phyloP scores from a whole-genome alignment of 2,888 invertebrate genomes.

The Crossocerus cetratus region DNA sequence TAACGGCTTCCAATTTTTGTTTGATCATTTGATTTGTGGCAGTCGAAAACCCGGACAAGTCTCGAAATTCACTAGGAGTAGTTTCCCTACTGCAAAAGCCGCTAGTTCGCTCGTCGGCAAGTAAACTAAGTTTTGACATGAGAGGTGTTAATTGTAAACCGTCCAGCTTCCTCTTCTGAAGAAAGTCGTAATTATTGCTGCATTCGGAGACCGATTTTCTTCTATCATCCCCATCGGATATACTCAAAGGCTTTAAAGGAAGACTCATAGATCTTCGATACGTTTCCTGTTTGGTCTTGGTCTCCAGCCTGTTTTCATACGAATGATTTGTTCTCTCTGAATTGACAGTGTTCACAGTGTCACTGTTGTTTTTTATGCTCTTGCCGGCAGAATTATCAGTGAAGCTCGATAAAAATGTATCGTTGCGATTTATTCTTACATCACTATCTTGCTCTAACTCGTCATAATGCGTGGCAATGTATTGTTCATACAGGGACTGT shows the following conservation, averaged over 20 bases:
- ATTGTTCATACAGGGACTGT: constrained; percentile 84
- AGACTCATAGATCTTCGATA: constrained; percentile 81
- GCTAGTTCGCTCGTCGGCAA: constrained; percentile 84
- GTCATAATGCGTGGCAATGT: constrained; percentile 83
- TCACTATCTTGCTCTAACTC: constrained; percentile 66
- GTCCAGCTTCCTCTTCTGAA: constrained; percentile 78
- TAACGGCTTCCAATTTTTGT: constrained; percentile 63
- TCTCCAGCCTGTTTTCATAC: constrained; percentile 62
- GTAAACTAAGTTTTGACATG: constrained; percentile 88
- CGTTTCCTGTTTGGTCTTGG: constrained; percentile 70
- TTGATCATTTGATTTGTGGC: constrained; percentile 64
- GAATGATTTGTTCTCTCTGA: constrained; percentile 40
- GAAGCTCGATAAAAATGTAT: constrained; percentile 24
- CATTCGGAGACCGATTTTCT: constrained; percentile 67
- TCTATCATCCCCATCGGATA: constrained; percentile 72
- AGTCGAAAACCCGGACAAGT: constrained; percentile 69
- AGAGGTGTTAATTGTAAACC: constrained; percentile 88
- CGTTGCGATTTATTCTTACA: constrained; percentile 22
- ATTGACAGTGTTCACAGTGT: constrained; percentile 25
- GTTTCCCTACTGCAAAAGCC: constrained; percentile 84
- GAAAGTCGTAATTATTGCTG: constrained; percentile 63
- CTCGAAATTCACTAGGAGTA: constrained; percentile 80
- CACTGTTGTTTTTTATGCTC: constrained; percentile 26
- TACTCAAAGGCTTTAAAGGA: constrained; percentile 83
- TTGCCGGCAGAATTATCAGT: constrained; percentile 16